Evolutionary conservation across 2,113 vertebrate species (phyloP), one percentile per base, ranked within the genome.

Genomic region (Alethe diademata): DNA sequence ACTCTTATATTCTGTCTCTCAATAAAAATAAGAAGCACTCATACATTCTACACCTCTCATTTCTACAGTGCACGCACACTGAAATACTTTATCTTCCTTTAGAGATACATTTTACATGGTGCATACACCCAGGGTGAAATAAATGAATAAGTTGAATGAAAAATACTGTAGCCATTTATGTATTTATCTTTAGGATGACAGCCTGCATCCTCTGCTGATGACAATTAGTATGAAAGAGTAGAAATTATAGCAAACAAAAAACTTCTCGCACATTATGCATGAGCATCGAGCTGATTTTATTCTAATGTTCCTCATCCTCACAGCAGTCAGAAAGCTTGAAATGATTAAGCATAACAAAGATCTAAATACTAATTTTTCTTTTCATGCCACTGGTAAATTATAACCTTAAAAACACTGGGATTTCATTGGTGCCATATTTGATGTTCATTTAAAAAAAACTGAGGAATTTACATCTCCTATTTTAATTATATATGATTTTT

Each of bases 221-320:
- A 88, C 94, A 92, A 90, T 96, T 96, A 94, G 90, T 85, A 67
- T 75, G 65, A 94, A 93, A 93, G 69, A 33, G 12, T 57, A 84
- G 48, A 64, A 94, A 92, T 90, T 84, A 82, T 29, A 69, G 57
- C 89, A 95, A 96, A 85, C 42, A 90, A 82, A 90, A 65, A 70
- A 31, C 20, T 73, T 73, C 67, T 67, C 2, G 0, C 33, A 69
- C 35, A 86, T 45, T 78, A 92, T 80, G 56, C 58, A 76, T 76
- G 45, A 96, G 60, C 67, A 81, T 56, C 1, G 14, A 86, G 95
- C 76, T 96, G 53, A 96, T 92, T 96, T 84, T 74, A 84, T 94
- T 94, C 80, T 78, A 79, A 76, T 76, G 48, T 86, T 96, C 75
- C n/a, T 60, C 0, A 93, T 88, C 71, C 88, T 85, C 76, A 65